Conservation (phyloP, 30 jellyfish, hydroid and myxozoan species). For the Aurelia sp. region DNA sequence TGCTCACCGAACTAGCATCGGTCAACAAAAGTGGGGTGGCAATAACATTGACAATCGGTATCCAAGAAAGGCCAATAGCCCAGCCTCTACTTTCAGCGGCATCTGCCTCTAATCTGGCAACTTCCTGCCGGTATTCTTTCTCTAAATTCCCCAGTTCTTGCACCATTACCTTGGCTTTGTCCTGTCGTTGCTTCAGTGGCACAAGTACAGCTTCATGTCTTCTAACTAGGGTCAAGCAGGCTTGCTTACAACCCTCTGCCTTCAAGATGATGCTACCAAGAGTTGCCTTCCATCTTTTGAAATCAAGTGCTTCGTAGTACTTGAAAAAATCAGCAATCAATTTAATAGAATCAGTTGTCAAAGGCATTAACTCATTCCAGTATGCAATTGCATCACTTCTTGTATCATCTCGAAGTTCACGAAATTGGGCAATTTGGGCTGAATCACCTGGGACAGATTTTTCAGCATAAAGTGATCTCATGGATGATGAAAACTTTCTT, state of each 20-base stretch:
- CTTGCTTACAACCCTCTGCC: slow-evolving; percentile 26
- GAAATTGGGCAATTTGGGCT: too few relatives aligned
- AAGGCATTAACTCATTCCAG: slow-evolving; percentile 35
- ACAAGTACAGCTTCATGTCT: slow-evolving; percentile 37
- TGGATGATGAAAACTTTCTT: too few relatives aligned
- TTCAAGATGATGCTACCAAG: slow-evolving; percentile 20
- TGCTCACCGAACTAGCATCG: neutral
- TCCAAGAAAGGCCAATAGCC: slow-evolving; percentile 53
- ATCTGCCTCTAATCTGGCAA: neutral
- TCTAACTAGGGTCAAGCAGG: slow-evolving; percentile 35
- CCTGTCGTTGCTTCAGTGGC: slow-evolving; percentile 33
- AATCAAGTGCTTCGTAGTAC: slow-evolving; percentile 18
- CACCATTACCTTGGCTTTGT: slow-evolving; percentile 13
- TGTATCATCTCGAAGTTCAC: neutral
- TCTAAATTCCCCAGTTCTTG: slow-evolving; percentile 32
- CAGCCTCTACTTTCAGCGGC: slow-evolving; percentile 17
- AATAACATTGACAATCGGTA: slow-evolving; percentile 44
- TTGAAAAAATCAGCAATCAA: slow-evolving; percentile 21
- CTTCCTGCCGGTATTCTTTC: slow-evolving; percentile 24
- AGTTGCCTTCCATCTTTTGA: slow-evolving; percentile 53
- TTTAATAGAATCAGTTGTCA: slow-evolving; percentile 3
- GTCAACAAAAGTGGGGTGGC: slow-evolving; percentile 6
- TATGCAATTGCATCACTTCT: slow-evolving; percentile 58
- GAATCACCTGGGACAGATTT: too few relatives aligned
- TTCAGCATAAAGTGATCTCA: too few relatives aligned